Evolutionary conservation across 2,797 vertebrate genomes (phyloP).

Genomic region (Danio kyathit): DNA sequence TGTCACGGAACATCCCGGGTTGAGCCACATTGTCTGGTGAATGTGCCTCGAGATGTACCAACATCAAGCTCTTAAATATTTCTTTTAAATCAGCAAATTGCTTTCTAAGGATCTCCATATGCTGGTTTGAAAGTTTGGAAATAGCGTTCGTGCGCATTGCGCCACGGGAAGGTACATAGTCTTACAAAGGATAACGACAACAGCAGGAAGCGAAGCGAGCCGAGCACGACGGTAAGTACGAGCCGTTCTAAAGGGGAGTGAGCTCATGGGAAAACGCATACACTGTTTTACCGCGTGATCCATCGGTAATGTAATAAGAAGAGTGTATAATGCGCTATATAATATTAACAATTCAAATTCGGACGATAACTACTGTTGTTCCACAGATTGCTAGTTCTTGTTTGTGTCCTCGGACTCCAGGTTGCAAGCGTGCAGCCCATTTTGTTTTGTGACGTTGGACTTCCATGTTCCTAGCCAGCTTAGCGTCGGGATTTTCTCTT

Average conservation of each 20-base stretch:
- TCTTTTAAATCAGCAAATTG: background rate
- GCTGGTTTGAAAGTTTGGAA: background rate
- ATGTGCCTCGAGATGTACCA: slow-evolving; percentile 44
- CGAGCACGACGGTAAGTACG: slow-evolving; percentile 50
- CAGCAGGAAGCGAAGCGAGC: slow-evolving; percentile 42
- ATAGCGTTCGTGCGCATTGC: background rate
- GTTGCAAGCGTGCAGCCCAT: slow-evolving; percentile 35
- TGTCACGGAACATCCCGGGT: slow-evolving; percentile 60
- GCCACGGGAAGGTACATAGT: background rate
- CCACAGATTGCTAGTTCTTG: background rate
- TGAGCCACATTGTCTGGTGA: slow-evolving; percentile 65
- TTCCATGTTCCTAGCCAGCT: slow-evolving; percentile 19
- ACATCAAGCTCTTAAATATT: background rate
- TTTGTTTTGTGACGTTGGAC: slow-evolving; percentile 48
- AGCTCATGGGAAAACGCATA: slow-evolving; percentile 13
- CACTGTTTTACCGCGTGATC: background rate
- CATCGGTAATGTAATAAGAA: background rate
- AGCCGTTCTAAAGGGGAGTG: slow-evolving; percentile 19
- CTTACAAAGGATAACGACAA: slow-evolving; percentile 24
- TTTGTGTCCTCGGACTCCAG: slow-evolving; percentile 21
- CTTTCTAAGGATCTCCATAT: background rate
- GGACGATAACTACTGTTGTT: background rate
- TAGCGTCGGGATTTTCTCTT: slow-evolving; percentile 14
- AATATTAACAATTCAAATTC: background rate
- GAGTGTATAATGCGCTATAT: background rate